These are phyloP conservation scores for Drosophila nigrodunni DNA, from an alignment of 1,140 invertebrate genomes.

Conservation along the genomic window DNA sequence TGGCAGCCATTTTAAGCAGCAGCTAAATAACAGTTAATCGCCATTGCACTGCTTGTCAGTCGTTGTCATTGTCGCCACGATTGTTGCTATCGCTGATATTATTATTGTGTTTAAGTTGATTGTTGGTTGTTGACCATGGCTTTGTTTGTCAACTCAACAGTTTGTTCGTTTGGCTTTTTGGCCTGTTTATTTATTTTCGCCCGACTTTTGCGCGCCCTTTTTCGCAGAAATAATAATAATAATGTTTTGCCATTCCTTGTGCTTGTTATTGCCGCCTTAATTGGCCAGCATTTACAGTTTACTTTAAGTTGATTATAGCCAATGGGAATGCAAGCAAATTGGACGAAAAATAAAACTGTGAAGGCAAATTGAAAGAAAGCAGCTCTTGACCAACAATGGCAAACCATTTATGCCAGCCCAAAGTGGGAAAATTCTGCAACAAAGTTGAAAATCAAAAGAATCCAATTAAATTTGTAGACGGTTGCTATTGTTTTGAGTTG, in stretches of 20 bases:
- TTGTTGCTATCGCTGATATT: constrained; percentile 45
- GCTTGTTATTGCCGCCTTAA: constrained; percentile 64
- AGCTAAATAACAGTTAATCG: constrained; percentile 80
- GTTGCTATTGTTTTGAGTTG: background rate
- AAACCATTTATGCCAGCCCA: background rate
- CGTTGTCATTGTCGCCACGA: constrained; percentile 17
- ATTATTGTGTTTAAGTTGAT: constrained; percentile 38
- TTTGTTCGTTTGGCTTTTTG: constrained; percentile 20
- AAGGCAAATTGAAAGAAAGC: constrained; percentile 6
- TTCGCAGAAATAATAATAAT: constrained; percentile 38
- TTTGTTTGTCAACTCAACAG: constrained; percentile 31
- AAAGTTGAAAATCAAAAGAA: background rate
- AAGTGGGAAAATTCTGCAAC: constrained; percentile 22
- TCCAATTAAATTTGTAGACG: background rate
- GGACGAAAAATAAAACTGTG: background rate
- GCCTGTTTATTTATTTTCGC: constrained; percentile 66
- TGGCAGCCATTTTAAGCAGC: constrained; percentile 77
- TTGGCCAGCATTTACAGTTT: constrained; percentile 49
- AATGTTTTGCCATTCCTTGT: constrained; percentile 40
- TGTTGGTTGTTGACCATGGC: constrained; percentile 60
- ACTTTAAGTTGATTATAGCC: constrained; percentile 1
- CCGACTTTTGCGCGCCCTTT: constrained; percentile 58
- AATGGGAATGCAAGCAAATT: background rate
- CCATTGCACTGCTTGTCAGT: constrained; percentile 62
- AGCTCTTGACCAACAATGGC: constrained; percentile 13